phyloP scores from a whole-genome alignment of 2,113 vertebrate species.

The Platichthys flesus region DNA sequence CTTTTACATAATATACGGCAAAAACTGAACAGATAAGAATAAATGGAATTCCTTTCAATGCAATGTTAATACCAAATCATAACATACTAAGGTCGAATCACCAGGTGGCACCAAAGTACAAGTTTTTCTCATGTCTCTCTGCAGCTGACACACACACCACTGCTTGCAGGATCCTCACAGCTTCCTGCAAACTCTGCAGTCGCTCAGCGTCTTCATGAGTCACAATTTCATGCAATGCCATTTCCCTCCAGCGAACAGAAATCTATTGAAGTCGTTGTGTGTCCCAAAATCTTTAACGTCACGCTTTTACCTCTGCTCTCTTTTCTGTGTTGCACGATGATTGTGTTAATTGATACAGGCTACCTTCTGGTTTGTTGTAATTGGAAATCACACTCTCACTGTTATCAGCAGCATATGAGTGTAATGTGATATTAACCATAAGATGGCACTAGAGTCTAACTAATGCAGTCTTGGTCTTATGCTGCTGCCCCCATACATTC shows the following conservation, averaged over 20 bases:
- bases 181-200: neutral
- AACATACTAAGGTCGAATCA: neutral
- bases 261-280: too few species aligned
- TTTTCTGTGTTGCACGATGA: neutral
- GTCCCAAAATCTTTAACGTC: too few species aligned
- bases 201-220: too few species aligned
- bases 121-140: neutral
- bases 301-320: too few species aligned
- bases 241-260: too few species aligned
- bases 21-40: too few species aligned
- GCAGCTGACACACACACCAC: neutral
- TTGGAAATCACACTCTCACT: too few species aligned
- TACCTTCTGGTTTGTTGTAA: neutral
- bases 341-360: neutral
- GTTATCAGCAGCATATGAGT: neutral
- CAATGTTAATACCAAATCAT: too few species aligned
- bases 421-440: conserved; percentile 16
- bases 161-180: neutral
- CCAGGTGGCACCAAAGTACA: conserved; percentile 42
- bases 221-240: too few species aligned
- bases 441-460: conserved; percentile 62
- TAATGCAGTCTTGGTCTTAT: conserved; percentile 10
- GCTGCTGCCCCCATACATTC: too few species aligned
- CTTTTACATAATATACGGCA: neutral
- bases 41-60: too few species aligned